Evolutionary conservation across 2,888 invertebrate species (phyloP).

Genomic region (Torymus tubicola): DNA sequence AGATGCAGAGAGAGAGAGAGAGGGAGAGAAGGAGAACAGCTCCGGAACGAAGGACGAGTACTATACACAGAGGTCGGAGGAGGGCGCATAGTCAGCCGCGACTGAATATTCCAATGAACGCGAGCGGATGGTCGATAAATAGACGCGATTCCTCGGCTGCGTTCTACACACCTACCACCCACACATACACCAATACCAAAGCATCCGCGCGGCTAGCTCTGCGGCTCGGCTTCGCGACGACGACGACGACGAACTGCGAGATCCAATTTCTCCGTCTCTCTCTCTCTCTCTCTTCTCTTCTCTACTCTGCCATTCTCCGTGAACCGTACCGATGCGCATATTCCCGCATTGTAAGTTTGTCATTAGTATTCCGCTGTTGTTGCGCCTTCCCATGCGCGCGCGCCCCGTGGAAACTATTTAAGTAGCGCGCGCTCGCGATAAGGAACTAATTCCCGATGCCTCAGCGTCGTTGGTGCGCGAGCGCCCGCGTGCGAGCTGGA

Average conservation of each 20-base stretch:
- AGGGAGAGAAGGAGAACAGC: too few species aligned
- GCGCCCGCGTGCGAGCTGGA: not conserved
- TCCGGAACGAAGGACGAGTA: not conserved
- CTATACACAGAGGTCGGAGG: not conserved
- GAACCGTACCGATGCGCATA: constrained; percentile 35
- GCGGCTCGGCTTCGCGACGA: not conserved
- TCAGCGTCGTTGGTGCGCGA: not conserved
- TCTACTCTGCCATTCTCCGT: constrained; percentile 34
- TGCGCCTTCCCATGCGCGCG: not conserved
- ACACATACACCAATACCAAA: constrained; percentile 1
- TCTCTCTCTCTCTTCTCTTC: not conserved
- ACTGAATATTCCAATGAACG: constrained; percentile 66
- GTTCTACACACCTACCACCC: too few species aligned
- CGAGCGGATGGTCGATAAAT: constrained; percentile 65
- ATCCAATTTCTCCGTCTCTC: constrained; percentile 36
- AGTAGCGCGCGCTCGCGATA: constrained; percentile 34
- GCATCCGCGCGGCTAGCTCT: constrained; percentile 20
- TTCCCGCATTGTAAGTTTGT: constrained; percentile 55
- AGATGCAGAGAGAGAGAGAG: too few species aligned
- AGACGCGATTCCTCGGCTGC: constrained; percentile 66
- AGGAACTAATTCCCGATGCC: constrained; percentile 47
- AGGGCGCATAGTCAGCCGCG: not conserved
- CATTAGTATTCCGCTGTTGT: constrained; percentile 54
- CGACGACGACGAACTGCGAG: constrained; percentile 38
- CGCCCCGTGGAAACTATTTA: constrained; percentile 35